Evolutionary conservation across 2,797 vertebrate genomes (phyloP).

Genomic region (Sebastiscus tertius): DNA sequence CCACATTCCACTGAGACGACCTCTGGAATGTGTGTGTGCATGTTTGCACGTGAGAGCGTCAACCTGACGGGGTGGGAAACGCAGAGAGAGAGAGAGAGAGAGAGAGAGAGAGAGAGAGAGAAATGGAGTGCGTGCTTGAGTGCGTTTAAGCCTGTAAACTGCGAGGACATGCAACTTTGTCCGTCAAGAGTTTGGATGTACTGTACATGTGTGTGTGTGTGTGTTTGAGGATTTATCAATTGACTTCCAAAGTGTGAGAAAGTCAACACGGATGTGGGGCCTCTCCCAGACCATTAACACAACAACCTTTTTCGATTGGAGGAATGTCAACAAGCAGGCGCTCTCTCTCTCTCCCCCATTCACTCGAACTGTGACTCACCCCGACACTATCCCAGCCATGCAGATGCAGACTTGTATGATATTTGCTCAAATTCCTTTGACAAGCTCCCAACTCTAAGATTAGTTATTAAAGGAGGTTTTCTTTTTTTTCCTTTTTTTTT

Average conservation of each 20-base stretch:
- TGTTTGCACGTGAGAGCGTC: conserved; percentile 56
- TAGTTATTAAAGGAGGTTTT: background rate
- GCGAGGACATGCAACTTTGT: background rate
- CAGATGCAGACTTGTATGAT: conserved; percentile 79
- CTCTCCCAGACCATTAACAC: conserved; percentile 54
- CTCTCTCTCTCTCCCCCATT: conserved; percentile 48
- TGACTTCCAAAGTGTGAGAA: conserved; percentile 68
- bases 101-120: conserved; percentile 3
- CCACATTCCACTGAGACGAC: conserved; percentile 81
- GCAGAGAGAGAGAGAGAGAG: background rate
- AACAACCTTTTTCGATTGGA: conserved; percentile 62
- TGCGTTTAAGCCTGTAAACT: background rate
- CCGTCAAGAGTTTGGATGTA: background rate
- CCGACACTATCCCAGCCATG: conserved; percentile 62
- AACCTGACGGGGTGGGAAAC: conserved; percentile 44
- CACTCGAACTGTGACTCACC: conserved; percentile 68
- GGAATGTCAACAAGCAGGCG: conserved; percentile 75
- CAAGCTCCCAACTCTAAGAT: conserved; percentile 12
- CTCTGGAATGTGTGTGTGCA: conserved; percentile 78
- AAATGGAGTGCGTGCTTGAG: background rate
- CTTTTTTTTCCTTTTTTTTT: background rate
- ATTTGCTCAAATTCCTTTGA: conserved; percentile 69
- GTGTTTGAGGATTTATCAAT: conserved; percentile 56
- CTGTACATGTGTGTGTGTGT: background rate
- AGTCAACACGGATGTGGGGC: conserved; percentile 70